Evolutionary conservation across 1,140 invertebrate species (phyloP).

Genomic region (Drosophila miranda): DNA sequence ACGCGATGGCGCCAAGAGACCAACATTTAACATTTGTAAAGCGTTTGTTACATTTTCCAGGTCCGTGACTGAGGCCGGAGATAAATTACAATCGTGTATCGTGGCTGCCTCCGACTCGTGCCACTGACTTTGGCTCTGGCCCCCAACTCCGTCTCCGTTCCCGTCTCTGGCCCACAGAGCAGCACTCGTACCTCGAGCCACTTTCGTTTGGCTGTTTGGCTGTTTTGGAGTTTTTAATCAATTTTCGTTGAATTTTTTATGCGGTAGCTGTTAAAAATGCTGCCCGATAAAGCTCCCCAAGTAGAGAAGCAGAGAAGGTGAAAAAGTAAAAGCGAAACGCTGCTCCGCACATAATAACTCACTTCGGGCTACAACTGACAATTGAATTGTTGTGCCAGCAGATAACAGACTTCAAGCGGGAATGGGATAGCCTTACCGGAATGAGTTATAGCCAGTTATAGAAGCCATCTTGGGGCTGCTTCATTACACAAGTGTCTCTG

Average conservation of each 20-base stretch:
- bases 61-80: constrained; percentile 52
- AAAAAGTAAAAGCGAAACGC: constrained; percentile 65
- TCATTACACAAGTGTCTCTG: background rate
- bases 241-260: constrained; percentile 78
- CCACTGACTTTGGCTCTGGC: background rate
- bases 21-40: constrained; percentile 79
- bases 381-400: constrained; percentile 52
- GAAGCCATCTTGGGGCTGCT: background rate
- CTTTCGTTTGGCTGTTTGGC: constrained; percentile 46
- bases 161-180: constrained; percentile 15
- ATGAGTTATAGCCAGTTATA: background rate
- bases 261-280: constrained; percentile 67
- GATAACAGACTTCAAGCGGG: background rate
- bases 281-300: constrained; percentile 49
- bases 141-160: no score
- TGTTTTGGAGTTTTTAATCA: constrained; percentile 76
- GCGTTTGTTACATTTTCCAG: constrained; percentile 62
- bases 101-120: constrained; percentile 17
- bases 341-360: constrained; percentile 56
- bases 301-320: constrained; percentile 32
- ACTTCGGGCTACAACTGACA: constrained; percentile 42
- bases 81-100: constrained; percentile 73
- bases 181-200: constrained; percentile 12
- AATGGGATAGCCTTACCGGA: background rate
- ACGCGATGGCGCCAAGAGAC: constrained; percentile 72